A percentile compares a stretch with the other conserved stretches of the same genome.
Conservation (phyloP, 2,113 vertebrate species). For the Tachycineta bicolor region DNA sequence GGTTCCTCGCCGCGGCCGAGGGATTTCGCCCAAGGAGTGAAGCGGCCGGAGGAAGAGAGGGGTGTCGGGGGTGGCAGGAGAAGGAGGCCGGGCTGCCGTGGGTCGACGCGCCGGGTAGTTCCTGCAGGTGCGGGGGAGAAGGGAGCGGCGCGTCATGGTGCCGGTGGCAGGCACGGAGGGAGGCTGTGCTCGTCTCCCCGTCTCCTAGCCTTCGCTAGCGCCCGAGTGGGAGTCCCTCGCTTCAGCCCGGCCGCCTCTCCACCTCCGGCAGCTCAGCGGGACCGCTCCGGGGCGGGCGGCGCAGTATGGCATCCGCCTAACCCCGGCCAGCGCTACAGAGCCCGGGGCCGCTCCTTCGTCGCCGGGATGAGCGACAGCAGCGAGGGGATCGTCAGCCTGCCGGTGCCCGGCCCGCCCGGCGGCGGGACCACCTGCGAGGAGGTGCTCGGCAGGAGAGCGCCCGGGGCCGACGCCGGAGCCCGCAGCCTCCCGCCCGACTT, state of each 20-base stretch:
- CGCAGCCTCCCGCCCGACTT: slow-evolving; percentile 38
- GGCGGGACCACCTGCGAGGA: slow-evolving; percentile 37
- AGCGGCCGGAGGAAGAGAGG: background rate
- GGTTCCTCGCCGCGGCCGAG: background rate
- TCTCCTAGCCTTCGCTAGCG: slow-evolving; percentile 31
- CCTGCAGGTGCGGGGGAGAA: slow-evolving; percentile 4
- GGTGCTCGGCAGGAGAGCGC: slow-evolving; percentile 12
- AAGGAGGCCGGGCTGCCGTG: background rate
- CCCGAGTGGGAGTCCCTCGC: slow-evolving; percentile 20
- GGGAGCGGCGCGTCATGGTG: slow-evolving; percentile 53
- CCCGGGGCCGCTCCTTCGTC: background rate
- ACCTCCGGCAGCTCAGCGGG: background rate
- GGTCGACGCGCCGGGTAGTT: background rate
- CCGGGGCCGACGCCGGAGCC: background rate
- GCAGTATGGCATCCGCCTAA: slow-evolving; percentile 70
- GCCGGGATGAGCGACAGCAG: slow-evolving; percentile 69
- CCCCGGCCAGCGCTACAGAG: slow-evolving; percentile 28
- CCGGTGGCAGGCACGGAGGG: background rate
- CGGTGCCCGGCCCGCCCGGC: slow-evolving; percentile 67
- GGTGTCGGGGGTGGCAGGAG: background rate
- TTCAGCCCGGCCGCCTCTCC: background rate
- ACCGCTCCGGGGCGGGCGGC: slow-evolving; percentile 15
- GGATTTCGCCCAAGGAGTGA: background rate
- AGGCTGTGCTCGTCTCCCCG: slow-evolving; percentile 1
- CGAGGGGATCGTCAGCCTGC: slow-evolving; percentile 70